Evolutionary conservation across 92 coral and sea anemone species (phyloP).

Genomic region (Heliopora coerulea): DNA sequence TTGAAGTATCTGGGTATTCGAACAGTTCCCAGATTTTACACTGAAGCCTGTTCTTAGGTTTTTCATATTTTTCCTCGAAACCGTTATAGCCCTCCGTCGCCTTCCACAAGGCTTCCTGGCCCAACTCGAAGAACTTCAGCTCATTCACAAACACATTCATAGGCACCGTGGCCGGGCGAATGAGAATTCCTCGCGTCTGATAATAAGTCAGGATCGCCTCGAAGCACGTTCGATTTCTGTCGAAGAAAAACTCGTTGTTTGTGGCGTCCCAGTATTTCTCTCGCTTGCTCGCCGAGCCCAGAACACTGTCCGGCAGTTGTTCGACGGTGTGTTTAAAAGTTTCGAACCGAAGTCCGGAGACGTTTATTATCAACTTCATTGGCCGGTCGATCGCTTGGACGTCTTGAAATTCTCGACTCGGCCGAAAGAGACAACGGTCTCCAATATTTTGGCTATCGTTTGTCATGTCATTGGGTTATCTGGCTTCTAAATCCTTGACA

Average conservation of each 20-base stretch:
- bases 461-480: conserved; percentile 15
- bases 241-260: conserved; percentile 82
- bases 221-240: conserved; percentile 88
- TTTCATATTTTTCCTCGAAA: conserved; percentile 60
- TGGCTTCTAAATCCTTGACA: background rate
- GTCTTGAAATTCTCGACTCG: conserved; percentile 23
- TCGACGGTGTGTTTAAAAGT: conserved; percentile 83
- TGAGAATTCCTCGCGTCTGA: conserved; percentile 88
- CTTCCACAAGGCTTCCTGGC: conserved; percentile 80
- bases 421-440: conserved; percentile 9
- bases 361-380: conserved; percentile 65
- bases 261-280: conserved; percentile 75
- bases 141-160: conserved; percentile 87
- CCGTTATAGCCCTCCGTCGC: conserved; percentile 72
- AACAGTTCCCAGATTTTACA: conserved; percentile 80
- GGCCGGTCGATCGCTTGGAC: conserved; percentile 27
- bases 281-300: conserved; percentile 74
- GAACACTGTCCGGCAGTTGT: conserved; percentile 81
- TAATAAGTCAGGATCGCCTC: conserved; percentile 93
- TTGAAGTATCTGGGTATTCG: conserved; percentile 93
- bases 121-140: conserved; percentile 86
- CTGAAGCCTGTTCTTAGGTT: conserved; percentile 78
- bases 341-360: conserved; percentile 93
- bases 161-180: conserved; percentile 87
- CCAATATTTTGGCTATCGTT: background rate